A percentile compares a stretch with the other conserved stretches of the same genome.
phyloP scores from a whole-genome alignment of 2,113 vertebrate species.

The Ptyas mucosa region DNA sequence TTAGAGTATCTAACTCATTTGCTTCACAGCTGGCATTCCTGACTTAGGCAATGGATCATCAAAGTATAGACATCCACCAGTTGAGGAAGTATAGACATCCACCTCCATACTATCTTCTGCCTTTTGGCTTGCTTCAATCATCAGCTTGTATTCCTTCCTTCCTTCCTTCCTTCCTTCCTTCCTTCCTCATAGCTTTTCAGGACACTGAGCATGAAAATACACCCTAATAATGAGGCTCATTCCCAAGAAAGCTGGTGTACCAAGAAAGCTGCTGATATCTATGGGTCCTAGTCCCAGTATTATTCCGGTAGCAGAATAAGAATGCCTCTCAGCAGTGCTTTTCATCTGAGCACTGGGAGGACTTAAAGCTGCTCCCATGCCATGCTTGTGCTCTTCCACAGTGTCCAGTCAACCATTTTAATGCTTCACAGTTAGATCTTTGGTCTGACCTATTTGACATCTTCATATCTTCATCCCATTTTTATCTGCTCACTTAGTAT shows the following conservation, averaged over 20 bases:
- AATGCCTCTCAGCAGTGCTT: not conserved
- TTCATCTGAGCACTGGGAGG: not conserved
- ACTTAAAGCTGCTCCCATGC: not conserved
- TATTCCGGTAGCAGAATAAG: not conserved
- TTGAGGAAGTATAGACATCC: not conserved
- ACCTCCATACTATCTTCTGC: not conserved
- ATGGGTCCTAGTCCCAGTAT: not conserved
- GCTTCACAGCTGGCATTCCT: not conserved
- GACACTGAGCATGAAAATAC: not conserved
- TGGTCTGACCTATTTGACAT: not conserved
- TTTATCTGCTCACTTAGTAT: not conserved
- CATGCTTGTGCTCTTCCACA: not conserved
- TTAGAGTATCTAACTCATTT: not conserved
- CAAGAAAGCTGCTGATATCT: not conserved
- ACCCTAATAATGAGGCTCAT: not conserved
- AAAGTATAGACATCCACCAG: not conserved
- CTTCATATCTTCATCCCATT: not conserved
- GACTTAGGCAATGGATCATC: not conserved
- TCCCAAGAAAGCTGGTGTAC: not conserved
- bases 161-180: not conserved
- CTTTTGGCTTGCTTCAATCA: not conserved
- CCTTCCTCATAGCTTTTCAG: not conserved
- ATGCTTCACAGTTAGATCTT: not conserved
- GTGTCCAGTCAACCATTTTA: not conserved
- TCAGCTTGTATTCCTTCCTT: not conserved